phyloP scores from a whole-genome alignment of 2,113 vertebrate species.

The Xiphias gladius region DNA sequence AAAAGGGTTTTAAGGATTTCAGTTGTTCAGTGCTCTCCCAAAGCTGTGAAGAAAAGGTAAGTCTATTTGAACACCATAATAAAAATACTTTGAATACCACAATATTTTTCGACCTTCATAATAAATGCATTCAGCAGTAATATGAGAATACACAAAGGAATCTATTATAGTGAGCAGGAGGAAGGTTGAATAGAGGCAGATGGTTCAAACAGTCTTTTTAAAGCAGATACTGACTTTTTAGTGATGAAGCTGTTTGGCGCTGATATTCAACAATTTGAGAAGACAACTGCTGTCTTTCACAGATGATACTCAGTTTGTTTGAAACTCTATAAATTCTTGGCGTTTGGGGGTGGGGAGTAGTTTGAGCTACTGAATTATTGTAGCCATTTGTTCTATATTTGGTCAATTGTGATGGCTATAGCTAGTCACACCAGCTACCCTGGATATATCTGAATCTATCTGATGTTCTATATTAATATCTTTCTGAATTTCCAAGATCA shows the following conservation, averaged over 20 bases:
- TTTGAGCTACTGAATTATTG: not conserved
- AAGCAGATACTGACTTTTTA: not conserved
- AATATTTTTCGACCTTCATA: conserved; percentile 42
- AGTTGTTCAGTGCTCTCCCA: not conserved
- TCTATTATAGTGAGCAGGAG: conserved; percentile 11
- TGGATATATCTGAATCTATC: not conserved
- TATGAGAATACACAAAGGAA: conserved; percentile 26
- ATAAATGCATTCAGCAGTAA: conserved; percentile 34
- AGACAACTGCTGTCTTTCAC: not conserved
- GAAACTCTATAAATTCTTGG: not conserved
- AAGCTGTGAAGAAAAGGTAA: conserved; percentile 1
- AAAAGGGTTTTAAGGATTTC: conserved; percentile 23
- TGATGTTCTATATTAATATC: not conserved
- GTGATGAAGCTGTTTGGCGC: not conserved
- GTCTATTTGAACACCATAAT: conserved; percentile 12
- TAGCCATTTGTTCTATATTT: not conserved
- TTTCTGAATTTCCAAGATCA: not conserved
- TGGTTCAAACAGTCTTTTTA: conserved; percentile 19
- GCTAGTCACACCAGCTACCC: not conserved
- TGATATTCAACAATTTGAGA: not conserved
- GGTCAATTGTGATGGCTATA: not conserved
- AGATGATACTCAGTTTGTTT: not conserved
- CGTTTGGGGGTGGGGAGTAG: too few species aligned
- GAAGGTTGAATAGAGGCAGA: conserved; percentile 22
- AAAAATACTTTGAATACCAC: conserved; percentile 11